Percentiles rank a stretch among this genome's conserved stretches.
These are phyloP conservation scores for Nymphalis c-album DNA, from an alignment of 2,888 invertebrate genomes.

Conservation along the genomic window DNA sequence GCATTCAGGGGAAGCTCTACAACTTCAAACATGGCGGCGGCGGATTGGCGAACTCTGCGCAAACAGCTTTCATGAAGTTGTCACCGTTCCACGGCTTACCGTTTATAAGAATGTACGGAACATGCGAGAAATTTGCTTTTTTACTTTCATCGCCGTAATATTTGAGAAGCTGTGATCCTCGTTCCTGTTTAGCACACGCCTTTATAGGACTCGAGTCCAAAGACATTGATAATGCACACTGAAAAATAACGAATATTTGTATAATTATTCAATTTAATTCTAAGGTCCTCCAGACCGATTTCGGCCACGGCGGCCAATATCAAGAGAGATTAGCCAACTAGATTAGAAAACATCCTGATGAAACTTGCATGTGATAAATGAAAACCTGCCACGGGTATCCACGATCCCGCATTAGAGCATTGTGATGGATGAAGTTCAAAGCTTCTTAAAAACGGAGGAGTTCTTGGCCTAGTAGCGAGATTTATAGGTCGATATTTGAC, in stretches of 20 bases:
- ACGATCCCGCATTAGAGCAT: too few relatives aligned
- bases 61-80: conserved; percentile 46
- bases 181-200: conserved; percentile 47
- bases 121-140: conserved; percentile 44
- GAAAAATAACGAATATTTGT: conserved; percentile 35
- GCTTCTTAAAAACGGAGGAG: too few relatives aligned
- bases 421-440: too few relatives aligned
- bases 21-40: conserved; percentile 36
- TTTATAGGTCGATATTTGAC: neutral
- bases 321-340: too few relatives aligned
- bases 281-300: too few relatives aligned
- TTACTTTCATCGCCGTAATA: conserved; percentile 51
- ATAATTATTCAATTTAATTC: too few relatives aligned
- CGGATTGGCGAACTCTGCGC: conserved; percentile 41
- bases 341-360: too few relatives aligned
- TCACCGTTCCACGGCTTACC: conserved; percentile 41
- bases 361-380: too few relatives aligned
- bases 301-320: too few relatives aligned
- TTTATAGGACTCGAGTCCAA: conserved; percentile 45
- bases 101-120: conserved; percentile 51
- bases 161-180: conserved; percentile 47
- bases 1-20: too few relatives aligned
- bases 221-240: conserved; percentile 48
- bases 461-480: too few relatives aligned
- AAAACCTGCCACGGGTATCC: too few relatives aligned